Evolutionary conservation across 2,113 vertebrate genomes (phyloP).

Genomic region (Raja brachyura): DNA sequence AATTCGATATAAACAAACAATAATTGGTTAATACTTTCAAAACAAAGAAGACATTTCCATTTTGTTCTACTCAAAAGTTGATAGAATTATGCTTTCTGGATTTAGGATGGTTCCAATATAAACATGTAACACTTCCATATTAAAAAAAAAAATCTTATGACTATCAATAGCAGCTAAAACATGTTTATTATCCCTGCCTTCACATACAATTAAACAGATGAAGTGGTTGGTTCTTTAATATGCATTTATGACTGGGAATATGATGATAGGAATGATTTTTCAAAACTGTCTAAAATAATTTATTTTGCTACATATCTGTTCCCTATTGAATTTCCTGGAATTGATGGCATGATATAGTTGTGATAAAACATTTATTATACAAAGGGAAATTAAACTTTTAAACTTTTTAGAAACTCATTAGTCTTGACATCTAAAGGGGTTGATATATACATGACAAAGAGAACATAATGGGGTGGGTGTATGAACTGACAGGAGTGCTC

Average conservation of each 20-base stretch:
- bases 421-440: neutral
- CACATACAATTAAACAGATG: neutral
- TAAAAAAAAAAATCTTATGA: slow-evolving; percentile 10
- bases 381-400: slow-evolving; percentile 33
- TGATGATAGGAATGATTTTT: slow-evolving; percentile 30
- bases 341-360: slow-evolving; percentile 4
- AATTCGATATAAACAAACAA: neutral
- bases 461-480: neutral
- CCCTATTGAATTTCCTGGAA: neutral
- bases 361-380: slow-evolving; percentile 28
- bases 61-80: neutral
- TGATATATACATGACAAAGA: neutral
- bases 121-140: neutral
- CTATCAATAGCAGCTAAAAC: neutral
- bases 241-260: slow-evolving; percentile 2
- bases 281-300: slow-evolving; percentile 26
- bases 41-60: slow-evolving; percentile 20
- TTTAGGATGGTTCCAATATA: neutral
- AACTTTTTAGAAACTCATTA: slow-evolving; percentile 21
- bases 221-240: slow-evolving; percentile 11
- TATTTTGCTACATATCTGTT: slow-evolving; percentile 5
- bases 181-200: neutral
- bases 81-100: slow-evolving; percentile 12
- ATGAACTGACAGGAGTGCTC: neutral
- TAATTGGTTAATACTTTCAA: slow-evolving; percentile 13